Conservation (phyloP, 2,113 vertebrate species). For the Cephalophus harveyi region DNA sequence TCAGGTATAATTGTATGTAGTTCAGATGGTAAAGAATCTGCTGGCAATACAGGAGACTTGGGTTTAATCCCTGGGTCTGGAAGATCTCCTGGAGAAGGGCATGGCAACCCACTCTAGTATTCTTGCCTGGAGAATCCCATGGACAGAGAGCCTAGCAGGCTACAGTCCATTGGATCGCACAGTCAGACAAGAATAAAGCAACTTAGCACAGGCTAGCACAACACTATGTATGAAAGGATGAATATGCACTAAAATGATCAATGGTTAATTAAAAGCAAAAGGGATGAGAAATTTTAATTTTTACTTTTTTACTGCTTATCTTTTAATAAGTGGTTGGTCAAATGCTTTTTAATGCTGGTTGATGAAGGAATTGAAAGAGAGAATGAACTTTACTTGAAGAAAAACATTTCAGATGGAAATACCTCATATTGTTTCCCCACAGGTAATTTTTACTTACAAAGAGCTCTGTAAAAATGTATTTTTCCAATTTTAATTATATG, state of each 20-base stretch:
- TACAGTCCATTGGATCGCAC: accelerated
- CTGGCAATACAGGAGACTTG: neutral
- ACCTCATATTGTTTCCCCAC: neutral
- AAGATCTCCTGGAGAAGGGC: neutral
- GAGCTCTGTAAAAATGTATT: constrained; percentile 19
- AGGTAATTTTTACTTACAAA: constrained; percentile 43
- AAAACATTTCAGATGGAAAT: constrained; percentile 28
- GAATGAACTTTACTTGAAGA: neutral
- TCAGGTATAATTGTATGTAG: neutral
- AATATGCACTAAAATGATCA: neutral
- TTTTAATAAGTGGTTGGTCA: neutral
- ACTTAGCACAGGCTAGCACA: neutral
- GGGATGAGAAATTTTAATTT: neutral
- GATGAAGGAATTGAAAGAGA: neutral
- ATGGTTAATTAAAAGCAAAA: constrained; percentile 38
- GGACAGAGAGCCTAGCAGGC: neutral
- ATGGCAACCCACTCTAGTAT: neutral
- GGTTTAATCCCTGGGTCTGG: neutral
- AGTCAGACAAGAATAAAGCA: neutral
- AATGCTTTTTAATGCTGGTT: neutral
- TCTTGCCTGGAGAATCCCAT: neutral
- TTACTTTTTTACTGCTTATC: neutral
- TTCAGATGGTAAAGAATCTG: neutral
- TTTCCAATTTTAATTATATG: constrained; percentile 60
- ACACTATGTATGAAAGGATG: neutral